These are phyloP conservation scores for Porphyrio hochstetteri DNA, from an alignment of 2,113 vertebrate genomes.

Conservation along the genomic window DNA sequence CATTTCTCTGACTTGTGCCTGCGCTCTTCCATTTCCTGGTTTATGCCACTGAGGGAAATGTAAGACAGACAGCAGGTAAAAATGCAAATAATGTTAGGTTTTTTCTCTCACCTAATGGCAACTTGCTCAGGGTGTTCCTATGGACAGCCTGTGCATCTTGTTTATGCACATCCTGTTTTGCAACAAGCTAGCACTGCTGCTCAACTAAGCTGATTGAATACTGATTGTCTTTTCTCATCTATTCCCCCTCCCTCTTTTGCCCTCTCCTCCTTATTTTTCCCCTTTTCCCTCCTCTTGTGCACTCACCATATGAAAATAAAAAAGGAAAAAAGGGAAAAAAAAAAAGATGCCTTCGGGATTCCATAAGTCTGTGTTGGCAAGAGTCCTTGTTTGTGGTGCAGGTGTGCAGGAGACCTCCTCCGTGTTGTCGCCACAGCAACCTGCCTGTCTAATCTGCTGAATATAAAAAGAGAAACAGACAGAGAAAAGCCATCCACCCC, in stretches of 20 bases:
- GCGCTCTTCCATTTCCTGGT: not conserved
- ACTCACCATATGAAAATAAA: constrained; percentile 20
- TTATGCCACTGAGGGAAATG: not conserved
- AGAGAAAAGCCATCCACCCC: constrained; percentile 80
- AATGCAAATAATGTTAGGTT: not conserved
- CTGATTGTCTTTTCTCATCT: not conserved
- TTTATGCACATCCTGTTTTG: not conserved
- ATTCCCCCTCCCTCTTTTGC: not conserved
- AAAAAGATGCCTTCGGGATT: constrained; percentile 24
- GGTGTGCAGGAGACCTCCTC: constrained; percentile 79
- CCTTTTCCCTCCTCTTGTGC: not conserved
- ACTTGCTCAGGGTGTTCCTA: not conserved
- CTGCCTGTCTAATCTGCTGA: constrained; percentile 79
- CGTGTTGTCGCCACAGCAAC: constrained; percentile 81
- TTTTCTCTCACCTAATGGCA: not conserved
- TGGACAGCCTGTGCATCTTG: not conserved
- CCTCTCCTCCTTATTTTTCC: not conserved
- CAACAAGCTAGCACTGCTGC: not conserved
- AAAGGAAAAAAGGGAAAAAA: too few species aligned
- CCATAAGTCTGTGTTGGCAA: constrained; percentile 52
- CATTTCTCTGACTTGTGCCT: not conserved
- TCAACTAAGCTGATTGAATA: not conserved
- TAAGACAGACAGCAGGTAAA: not conserved
- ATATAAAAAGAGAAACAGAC: constrained; percentile 75
- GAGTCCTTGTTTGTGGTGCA: constrained; percentile 70